Base-by-base conservation (phyloP, 2,113 vertebrate genomes). In the Xiphophorus couchianus region DNA sequence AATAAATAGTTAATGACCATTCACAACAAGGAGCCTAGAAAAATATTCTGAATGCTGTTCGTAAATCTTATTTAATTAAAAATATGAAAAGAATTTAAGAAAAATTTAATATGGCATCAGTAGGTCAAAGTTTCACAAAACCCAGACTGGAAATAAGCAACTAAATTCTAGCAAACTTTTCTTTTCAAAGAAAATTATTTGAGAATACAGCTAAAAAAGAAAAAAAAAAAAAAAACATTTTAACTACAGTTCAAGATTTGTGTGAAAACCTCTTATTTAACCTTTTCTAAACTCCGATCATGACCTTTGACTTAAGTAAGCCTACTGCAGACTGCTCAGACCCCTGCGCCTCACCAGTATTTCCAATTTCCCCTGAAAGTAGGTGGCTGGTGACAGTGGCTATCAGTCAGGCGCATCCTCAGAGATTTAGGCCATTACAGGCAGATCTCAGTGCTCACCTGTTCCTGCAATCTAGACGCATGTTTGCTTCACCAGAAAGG, bases 381-480 rank as follows among this genome's bases (percentile, higher is more conserved):
- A 48, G 58, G 4, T 64, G 30, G 31, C 58, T 25, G 28, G 29
- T 69, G 76, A 77, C 77, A 66, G 78, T 10, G n/a, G 66, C 61
- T 51, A 86, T 84, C 62, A 79, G 69, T 85, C 78, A 73, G 61
- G 51, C 68, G 58, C 30, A 13, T 76, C 78, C 62, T 58, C 9
- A 1, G 48, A 74, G 51, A 44, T 80, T 66, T 51, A 62, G 39
- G 73, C 35, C 66, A 76, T 35, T 61, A 65, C 27, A 78, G 64
- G 60, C 28, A 25, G 66, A 74, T 66, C 62, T 76, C 37, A 66
- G 44, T 0, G 17, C 65, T 85, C 73, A 73, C 65, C 44, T 17
- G 68, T 39, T 30, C 13, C 30, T 42, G 54, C 25, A 39, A 62
- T 39, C 54, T 30, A 31, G 14, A 22, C n/a, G 37, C 35, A 8